These are phyloP conservation scores for Rhyacophila brunnea DNA, from an alignment of 1,140 invertebrate genomes.

Conservation along the genomic window DNA sequence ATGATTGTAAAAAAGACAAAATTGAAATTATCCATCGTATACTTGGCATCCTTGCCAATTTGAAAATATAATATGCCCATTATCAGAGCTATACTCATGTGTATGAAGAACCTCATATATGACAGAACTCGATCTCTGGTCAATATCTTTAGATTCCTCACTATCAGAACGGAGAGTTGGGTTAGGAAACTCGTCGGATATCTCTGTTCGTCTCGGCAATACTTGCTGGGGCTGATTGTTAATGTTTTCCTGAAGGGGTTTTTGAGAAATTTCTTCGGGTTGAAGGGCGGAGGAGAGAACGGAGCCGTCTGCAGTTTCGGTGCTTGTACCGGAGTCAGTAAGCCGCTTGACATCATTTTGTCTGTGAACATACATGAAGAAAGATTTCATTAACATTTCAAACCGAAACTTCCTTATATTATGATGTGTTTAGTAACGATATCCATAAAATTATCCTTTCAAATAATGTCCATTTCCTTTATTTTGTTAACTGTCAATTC, in stretches of 20 bases:
- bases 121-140: slow-evolving; percentile 66
- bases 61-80: slow-evolving; percentile 78
- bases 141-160: slow-evolving; percentile 61
- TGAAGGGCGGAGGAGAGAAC: slow-evolving; percentile 9
- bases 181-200: slow-evolving; percentile 65
- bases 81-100: slow-evolving; percentile 72
- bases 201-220: slow-evolving; percentile 41
- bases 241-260: slow-evolving; percentile 14
- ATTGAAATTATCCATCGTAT: slow-evolving; percentile 73
- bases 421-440: too few relatives aligned
- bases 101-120: slow-evolving; percentile 72
- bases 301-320: slow-evolving; percentile 39
- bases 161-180: slow-evolving; percentile 64
- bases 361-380: slow-evolving; percentile 34
- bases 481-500: too few relatives aligned
- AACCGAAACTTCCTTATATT: too few relatives aligned
- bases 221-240: slow-evolving; percentile 36
- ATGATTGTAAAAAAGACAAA: slow-evolving; percentile 80
- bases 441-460: too few relatives aligned
- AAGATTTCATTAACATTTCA: slow-evolving; percentile 4
- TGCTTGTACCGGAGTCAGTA: slow-evolving; percentile 50
- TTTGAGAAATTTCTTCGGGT: slow-evolving; percentile 4
- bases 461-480: too few relatives aligned
- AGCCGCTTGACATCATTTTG: slow-evolving; percentile 39
- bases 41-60: slow-evolving; percentile 75